phyloP scores from a whole-genome alignment of 2,888 invertebrate species.

The Habrosyne pyritoides region DNA sequence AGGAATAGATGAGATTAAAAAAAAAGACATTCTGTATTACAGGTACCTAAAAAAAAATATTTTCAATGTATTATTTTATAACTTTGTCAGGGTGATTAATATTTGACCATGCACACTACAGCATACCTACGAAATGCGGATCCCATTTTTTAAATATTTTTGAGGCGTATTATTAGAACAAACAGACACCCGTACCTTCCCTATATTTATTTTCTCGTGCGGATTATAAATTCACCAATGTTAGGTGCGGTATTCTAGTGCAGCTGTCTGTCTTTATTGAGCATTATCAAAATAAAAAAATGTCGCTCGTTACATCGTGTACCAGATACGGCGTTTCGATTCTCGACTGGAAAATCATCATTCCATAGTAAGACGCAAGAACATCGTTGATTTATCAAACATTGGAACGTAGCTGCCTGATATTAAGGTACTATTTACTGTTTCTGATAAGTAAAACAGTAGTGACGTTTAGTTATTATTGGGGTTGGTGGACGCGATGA shows the following conservation, averaged over 20 bases:
- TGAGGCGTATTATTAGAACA: too few species aligned
- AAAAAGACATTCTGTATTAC: too few species aligned
- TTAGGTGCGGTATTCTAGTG: not conserved
- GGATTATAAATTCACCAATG: not conserved
- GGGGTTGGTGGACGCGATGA: conserved; percentile 35
- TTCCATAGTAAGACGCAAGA: conserved; percentile 31
- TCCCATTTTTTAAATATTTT: too few species aligned
- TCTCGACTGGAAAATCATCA: conserved; percentile 54
- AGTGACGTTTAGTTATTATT: conserved; percentile 29
- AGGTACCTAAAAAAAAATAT: too few species aligned
- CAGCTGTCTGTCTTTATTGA: conserved; percentile 12
- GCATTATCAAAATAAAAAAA: conserved; percentile 25
- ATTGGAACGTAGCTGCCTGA: not conserved
- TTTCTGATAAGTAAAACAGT: conserved; percentile 18
- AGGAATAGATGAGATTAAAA: too few species aligned
- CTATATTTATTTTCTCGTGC: not conserved
- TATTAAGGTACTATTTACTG: conserved; percentile 32
- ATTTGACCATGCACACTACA: too few species aligned
- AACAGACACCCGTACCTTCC: not conserved
- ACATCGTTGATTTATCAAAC: not conserved
- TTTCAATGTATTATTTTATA: too few species aligned
- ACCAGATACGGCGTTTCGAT: conserved; percentile 37
- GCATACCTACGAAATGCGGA: too few species aligned
- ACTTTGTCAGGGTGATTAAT: too few species aligned
- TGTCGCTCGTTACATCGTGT: conserved; percentile 21